These are phyloP conservation scores for Kryptopterus vitreolus DNA, from an alignment of 2,797 vertebrate genomes.

Conservation along the genomic window DNA sequence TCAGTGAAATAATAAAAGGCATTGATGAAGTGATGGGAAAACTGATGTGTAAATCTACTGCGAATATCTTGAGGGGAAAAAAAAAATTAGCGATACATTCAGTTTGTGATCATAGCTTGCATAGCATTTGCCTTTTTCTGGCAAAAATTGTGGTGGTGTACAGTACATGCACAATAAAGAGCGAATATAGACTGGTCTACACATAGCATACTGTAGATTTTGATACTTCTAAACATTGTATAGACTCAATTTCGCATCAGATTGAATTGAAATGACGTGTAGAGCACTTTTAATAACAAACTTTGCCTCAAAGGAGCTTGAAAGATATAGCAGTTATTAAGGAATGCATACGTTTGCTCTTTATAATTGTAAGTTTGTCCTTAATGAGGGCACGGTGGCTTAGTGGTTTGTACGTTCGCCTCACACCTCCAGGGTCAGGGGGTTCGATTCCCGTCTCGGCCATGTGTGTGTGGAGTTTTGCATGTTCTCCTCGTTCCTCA, in stretches of 20 bases:
- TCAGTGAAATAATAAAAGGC: slow-evolving; percentile 1
- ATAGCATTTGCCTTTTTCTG: background rate
- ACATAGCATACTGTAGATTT: background rate
- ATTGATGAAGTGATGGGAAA: background rate
- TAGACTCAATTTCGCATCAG: background rate
- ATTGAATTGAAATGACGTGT: no score
- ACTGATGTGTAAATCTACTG: background rate
- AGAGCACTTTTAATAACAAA: no score
- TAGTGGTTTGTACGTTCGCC: no score
- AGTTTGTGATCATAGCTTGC: background rate
- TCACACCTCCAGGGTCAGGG: no score
- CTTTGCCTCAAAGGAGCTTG: no score
- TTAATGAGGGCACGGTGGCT: no score
- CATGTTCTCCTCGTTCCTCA: no score
- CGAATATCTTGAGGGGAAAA: background rate
- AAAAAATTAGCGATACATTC: background rate
- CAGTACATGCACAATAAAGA: background rate
- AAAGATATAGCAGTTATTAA: no score
- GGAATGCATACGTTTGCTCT: no score
- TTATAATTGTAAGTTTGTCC: no score
- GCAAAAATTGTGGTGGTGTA: background rate
- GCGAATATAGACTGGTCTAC: background rate
- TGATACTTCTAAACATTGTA: background rate
- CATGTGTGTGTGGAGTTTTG: no score
- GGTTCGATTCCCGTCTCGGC: no score